Conservation (phyloP, 2,888 invertebrate species). For the Pharmacophagus antenor region DNA sequence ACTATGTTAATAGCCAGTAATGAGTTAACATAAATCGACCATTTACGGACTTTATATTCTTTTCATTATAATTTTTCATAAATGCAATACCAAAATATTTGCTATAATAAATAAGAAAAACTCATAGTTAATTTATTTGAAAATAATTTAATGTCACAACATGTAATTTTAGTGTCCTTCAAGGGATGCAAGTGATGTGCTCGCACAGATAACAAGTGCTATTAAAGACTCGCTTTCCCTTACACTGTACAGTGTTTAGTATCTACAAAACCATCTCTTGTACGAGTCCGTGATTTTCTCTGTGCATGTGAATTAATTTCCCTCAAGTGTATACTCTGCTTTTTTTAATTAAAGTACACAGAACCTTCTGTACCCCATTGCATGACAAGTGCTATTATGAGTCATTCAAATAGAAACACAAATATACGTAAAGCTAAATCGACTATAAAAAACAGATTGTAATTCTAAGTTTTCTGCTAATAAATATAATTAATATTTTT, state of each 20-base stretch:
- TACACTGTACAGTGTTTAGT: slow-evolving; percentile 1
- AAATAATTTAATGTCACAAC: neutral
- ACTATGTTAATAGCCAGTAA: too few relatives aligned
- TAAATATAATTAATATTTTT: too few relatives aligned
- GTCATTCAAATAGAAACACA: neutral
- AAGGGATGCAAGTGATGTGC: slow-evolving; percentile 15
- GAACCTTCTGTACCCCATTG: slow-evolving; percentile 3
- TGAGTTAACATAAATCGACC: too few relatives aligned
- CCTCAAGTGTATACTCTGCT: slow-evolving; percentile 10
- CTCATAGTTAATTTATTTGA: neutral
- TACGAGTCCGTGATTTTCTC: slow-evolving; percentile 13
- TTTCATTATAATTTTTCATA: too few relatives aligned
- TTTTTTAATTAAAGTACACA: slow-evolving; percentile 20
- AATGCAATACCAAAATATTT: too few relatives aligned
- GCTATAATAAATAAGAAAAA: neutral
- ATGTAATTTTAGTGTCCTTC: slow-evolving; percentile 17
- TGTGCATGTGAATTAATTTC: slow-evolving; percentile 17
- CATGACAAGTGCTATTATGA: neutral
- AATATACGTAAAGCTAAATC: too few relatives aligned
- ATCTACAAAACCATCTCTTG: slow-evolving; percentile 5
- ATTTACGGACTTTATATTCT: neutral
- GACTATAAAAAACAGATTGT: too few relatives aligned
- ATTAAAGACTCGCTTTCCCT: slow-evolving; percentile 4
- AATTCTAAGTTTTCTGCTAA: too few relatives aligned
- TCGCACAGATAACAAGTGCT: slow-evolving; percentile 13